Base-by-base conservation (phyloP, 1,140 invertebrate species). In the Physella acuta region DNA sequence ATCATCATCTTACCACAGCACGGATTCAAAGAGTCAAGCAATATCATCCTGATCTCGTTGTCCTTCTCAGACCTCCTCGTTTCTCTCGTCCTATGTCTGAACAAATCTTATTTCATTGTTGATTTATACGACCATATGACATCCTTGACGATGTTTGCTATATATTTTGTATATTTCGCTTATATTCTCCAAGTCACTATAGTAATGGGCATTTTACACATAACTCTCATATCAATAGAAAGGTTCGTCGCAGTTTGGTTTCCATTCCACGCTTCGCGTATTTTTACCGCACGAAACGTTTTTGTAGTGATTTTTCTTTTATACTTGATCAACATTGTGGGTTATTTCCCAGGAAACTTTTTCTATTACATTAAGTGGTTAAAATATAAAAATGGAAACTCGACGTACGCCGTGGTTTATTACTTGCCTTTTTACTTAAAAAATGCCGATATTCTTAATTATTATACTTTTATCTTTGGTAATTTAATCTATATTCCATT, bases 241-340 rank as follows among this genome's bases (percentile, higher is more conserved):
- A 30, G 60, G 14, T 62, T 62, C 8, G 26, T 62, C n/a, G 60
- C 60, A 1, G 60, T 62, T 1, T 62, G 28, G 26, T 62, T 62
- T 44, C 60, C 60, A 2, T 62, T 62, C 17, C 11, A 62, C 3
- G 60, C 44, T n/a, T 44, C 60, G 5, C 37, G 30, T 16, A 26
- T 62, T 26, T 49, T 62, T 34, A 58, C 1, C 2, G 16, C 30
- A 14, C 2, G 36, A 1, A 2, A 17, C 1, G 30, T 44, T 4
- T 39, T 11, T 34, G 1, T 4, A 11, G 8, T 62, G 1, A 34
- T 62, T 1, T 33, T 62, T 11, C 16, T 11, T 2, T 33, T 62
- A n/a, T 34, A 26, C 20, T 16, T 26, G 0, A 49, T 62, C 37
- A 44, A 33, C n/a, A 26, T 17, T 17, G 37, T 3, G 16, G 3